Conservation (phyloP, 2,888 invertebrate genomes). For the Chesias legatella region DNA sequence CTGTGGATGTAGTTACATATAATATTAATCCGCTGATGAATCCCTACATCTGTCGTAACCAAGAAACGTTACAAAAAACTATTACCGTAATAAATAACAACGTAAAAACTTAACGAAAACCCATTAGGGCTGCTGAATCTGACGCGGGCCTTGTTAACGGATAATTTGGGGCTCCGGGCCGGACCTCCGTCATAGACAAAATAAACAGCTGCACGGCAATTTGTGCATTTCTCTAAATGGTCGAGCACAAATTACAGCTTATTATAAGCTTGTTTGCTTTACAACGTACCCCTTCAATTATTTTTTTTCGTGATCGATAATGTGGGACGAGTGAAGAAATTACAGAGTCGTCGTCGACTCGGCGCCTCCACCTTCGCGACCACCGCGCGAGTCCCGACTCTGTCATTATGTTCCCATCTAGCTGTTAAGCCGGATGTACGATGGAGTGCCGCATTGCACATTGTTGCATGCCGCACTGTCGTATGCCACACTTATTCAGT, state of each 20-base stretch:
- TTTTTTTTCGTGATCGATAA: conserved; percentile 77
- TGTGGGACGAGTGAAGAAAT: conserved; percentile 76
- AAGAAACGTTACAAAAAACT: conserved; percentile 62
- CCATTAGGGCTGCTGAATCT: conserved; percentile 81
- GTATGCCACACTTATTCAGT: conserved; percentile 11
- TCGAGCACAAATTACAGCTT: conserved; percentile 79
- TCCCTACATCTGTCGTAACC: conserved; percentile 65
- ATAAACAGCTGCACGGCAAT: conserved; percentile 78
- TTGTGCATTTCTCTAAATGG: conserved; percentile 81
- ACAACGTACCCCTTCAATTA: conserved; percentile 79
- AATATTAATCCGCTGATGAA: conserved; percentile 50
- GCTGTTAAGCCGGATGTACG: conserved; percentile 32
- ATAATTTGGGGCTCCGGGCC: conserved; percentile 67
- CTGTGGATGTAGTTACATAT: conserved; percentile 4
- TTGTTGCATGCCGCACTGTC: conserved; percentile 22
- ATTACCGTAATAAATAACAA: conserved; percentile 73
- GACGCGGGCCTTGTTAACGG: conserved; percentile 79
- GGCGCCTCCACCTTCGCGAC: conserved; percentile 65
- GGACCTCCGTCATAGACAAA: conserved; percentile 80
- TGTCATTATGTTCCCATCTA: conserved; percentile 47
- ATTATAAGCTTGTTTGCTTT: conserved; percentile 81
- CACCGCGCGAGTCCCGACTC: conserved; percentile 32
- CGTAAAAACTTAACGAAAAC: conserved; percentile 77
- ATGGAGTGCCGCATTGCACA: conserved; percentile 35
- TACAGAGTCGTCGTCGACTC: conserved; percentile 66